These are phyloP conservation scores for Darevskia mixta DNA, from an alignment of 2,797 vertebrate genomes.

Conservation along the genomic window DNA sequence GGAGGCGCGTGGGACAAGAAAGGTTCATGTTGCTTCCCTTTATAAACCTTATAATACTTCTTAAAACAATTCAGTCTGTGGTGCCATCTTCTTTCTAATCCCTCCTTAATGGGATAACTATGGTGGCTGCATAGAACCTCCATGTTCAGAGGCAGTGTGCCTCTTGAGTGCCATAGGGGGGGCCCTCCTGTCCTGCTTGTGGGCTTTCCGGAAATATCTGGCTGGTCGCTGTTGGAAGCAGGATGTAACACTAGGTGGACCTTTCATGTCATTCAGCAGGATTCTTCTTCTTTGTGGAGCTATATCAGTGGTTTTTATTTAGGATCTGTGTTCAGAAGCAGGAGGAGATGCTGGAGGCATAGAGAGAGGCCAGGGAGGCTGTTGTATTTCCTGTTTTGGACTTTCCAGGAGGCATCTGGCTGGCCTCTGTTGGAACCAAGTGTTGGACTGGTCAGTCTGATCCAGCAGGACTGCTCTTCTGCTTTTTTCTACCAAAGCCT, in stretches of 20 bases:
- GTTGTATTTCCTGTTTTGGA: too few species aligned
- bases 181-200: neutral
- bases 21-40: neutral
- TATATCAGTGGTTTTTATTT: too few species aligned
- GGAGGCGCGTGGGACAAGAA: neutral
- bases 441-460: too few species aligned
- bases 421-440: too few species aligned
- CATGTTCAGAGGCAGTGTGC: neutral
- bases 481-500: neutral
- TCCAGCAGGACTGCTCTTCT: neutral
- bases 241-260: neutral
- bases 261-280: too few species aligned
- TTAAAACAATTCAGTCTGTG: too few species aligned
- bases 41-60: neutral
- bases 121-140: neutral
- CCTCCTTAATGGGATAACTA: neutral
- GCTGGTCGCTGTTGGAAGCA: neutral
- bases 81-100: neutral
- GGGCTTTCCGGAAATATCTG: neutral
- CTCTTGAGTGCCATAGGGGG: neutral
- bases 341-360: too few species aligned
- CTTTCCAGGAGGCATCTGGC: too few species aligned
- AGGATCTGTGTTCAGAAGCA: too few species aligned
- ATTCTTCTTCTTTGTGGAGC: too few species aligned
- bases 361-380: too few species aligned